Evolutionary conservation across 2,797 vertebrate species (phyloP).

Genomic region (Acropternis orthonyx): DNA sequence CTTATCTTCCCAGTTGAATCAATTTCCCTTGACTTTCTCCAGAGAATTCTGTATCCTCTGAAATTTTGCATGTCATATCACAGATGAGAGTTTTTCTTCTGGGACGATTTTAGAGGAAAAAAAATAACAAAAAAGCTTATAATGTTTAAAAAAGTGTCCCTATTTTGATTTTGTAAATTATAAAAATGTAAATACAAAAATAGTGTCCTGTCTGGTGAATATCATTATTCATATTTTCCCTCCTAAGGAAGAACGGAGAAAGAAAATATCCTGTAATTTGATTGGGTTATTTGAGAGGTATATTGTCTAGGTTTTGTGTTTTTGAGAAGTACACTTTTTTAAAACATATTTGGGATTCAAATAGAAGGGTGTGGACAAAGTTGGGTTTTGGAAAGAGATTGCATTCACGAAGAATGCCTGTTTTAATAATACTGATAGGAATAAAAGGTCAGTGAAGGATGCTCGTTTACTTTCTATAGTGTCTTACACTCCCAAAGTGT

Average conservation of each 20-base stretch:
- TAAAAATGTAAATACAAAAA: conserved; percentile 19
- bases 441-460: background rate
- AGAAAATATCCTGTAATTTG: background rate
- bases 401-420: background rate
- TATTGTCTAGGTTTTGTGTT: background rate
- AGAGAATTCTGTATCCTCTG: background rate
- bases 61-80: background rate
- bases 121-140: background rate
- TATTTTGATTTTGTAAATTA: background rate
- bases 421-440: background rate
- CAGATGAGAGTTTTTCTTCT: background rate
- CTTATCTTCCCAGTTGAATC: background rate
- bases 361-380: background rate
- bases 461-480: background rate
- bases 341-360: background rate
- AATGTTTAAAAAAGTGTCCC: background rate
- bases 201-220: background rate
- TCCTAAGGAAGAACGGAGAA: background rate
- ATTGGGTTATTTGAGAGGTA: background rate
- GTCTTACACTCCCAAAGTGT: background rate
- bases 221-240: background rate
- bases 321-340: background rate
- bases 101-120: background rate
- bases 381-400: background rate
- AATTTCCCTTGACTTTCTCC: background rate